phyloP scores from a whole-genome alignment of 2,888 invertebrate genomes.

The Choristoneura rosaceana region DNA sequence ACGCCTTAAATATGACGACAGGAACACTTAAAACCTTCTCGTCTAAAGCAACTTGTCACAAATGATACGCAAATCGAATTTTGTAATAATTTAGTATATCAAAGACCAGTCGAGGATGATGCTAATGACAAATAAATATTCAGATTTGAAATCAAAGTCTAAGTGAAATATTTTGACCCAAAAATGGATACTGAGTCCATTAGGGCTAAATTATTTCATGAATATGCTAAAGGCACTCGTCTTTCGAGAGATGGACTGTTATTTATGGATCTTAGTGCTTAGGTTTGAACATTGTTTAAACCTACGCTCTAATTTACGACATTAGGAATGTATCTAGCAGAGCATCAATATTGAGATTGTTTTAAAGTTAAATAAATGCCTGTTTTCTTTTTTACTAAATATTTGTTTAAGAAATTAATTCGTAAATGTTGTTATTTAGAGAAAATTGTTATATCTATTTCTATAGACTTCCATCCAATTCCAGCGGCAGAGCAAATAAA shows the following conservation, averaged over 20 bases:
- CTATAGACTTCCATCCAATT: no score
- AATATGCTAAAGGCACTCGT: slow-evolving; percentile 21
- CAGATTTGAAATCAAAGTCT: slow-evolving; percentile 28
- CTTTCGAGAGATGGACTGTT: slow-evolving; percentile 3
- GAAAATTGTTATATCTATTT: no score
- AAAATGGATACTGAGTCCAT: slow-evolving; percentile 30
- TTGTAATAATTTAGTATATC: slow-evolving; percentile 2
- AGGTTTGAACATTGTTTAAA: not conserved
- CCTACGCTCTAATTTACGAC: no score
- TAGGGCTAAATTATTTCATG: slow-evolving; percentile 25
- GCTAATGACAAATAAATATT: slow-evolving; percentile 22
- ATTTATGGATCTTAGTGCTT: slow-evolving; percentile 1
- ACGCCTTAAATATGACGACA: not conserved
- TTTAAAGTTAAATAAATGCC: no score
- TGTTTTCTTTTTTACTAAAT: no score
- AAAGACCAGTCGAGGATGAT: not conserved
- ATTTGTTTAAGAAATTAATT: no score
- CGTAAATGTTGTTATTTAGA: no score
- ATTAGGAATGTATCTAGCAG: no score
- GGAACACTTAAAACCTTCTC: not conserved
- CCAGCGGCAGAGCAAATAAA: no score
- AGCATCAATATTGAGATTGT: no score
- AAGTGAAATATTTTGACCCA: slow-evolving; percentile 30
- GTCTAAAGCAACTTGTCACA: not conserved
- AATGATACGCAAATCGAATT: not conserved